Conservation (phyloP, 2,888 invertebrate genomes). For the Allolobophora icterica region DNA sequence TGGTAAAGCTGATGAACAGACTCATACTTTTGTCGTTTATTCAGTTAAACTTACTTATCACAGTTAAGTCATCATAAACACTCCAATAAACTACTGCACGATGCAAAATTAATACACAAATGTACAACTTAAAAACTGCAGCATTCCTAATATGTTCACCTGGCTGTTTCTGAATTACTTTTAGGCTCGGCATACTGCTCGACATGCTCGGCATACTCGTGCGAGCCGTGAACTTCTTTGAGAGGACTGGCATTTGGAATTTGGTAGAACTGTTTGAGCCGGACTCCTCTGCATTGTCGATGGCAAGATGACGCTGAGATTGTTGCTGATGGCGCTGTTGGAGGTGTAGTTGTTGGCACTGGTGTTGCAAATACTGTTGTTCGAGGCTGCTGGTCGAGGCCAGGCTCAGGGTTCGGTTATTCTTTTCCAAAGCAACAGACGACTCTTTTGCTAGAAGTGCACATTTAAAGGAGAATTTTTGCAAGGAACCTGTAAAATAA, state of each 20-base stretch:
- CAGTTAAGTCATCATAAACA: no score
- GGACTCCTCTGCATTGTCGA: not conserved
- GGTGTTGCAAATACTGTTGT: not conserved
- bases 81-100: no score
- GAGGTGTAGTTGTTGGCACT: constrained; percentile 8
- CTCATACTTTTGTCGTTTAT: no score
- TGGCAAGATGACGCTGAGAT: not conserved
- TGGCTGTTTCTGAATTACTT: not conserved
- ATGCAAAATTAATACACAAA: no score
- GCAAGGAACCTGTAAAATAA: no score
- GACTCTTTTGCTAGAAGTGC: not conserved
- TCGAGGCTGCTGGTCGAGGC: not conserved
- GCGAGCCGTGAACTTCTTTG: not conserved
- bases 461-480: not conserved
- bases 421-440: constrained; percentile 9
- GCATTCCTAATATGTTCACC: not conserved
- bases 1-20: no score
- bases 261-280: not conserved
- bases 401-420: not conserved
- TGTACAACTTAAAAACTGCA: not conserved
- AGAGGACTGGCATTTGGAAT: constrained; percentile 13
- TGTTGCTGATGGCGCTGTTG: not conserved
- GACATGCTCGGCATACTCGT: not conserved
- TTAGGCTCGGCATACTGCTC: constrained; percentile 13
- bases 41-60: no score